Evolutionary conservation across 2,888 invertebrate species (phyloP), one percentile per base, ranked within the genome.

Genomic region (Eumerus sabulonum): DNA sequence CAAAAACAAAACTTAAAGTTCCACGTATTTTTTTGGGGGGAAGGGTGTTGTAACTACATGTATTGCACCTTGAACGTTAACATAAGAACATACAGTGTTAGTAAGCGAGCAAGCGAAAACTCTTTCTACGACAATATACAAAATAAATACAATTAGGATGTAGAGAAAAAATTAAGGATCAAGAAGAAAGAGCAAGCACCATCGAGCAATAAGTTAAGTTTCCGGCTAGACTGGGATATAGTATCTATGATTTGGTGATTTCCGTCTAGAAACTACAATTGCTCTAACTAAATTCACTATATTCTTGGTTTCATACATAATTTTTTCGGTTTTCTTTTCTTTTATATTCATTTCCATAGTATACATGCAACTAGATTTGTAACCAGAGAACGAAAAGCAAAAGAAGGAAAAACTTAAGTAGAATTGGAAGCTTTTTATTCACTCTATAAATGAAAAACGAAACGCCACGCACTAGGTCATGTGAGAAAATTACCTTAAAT

Each of bases 121-220:
- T 59, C 60, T 35, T n/a, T 64, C 56, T 19, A 63, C 27, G 44
- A 38, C 18, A 56, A 67, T n/a, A 56, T 44, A 45, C 16, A 44
- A 56, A 57, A 13, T 40, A 9, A 63, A 27, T 27, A 27, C 7
- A 7, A 2, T 27, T 4, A 2, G 27, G 27, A n/a, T n/a, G n/a
- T 54, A 38, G 35, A 50, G 35, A 62, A 7, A 14, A 54, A 50
- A 66, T 63, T 45, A 9, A 17, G 11, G 17, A 19, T 62, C n/a
- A n/a, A n/a, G n/a, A 11, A 44, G 27, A 38, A 35, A 44, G 59
- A 77, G 53, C 74, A 79, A 77, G 67, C 77, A 79, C 77, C 77
- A 57, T 77, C 66, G 59, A 74, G 56, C 76, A 57, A 48, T 42
- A 35, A 56, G 64, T 64, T 62, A 48, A 54, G 40, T 54, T 60